Conservation (phyloP, 2,113 vertebrate genomes). For the Leptobrachium ailaonicum region DNA sequence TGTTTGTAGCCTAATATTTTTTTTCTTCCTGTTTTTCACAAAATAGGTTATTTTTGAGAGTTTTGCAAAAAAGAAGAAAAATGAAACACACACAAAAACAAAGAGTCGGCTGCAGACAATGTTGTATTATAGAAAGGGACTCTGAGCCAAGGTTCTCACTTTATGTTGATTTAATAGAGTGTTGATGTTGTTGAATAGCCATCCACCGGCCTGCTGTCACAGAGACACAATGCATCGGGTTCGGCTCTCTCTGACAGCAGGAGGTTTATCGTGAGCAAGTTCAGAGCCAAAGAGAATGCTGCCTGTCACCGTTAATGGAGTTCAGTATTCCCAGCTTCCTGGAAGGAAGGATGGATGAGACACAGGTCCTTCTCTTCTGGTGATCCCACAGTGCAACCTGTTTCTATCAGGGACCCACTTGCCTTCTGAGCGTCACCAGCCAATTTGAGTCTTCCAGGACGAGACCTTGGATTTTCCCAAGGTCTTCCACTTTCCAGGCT, state of each 20-base stretch:
- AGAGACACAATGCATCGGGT: conserved; percentile 10
- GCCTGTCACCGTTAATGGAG: conserved; percentile 1
- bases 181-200: conserved; percentile 17
- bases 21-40: conserved; percentile 41
- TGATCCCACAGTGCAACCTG: conserved; percentile 34
- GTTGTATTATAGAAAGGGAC: conserved; percentile 8
- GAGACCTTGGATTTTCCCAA: conserved; percentile 24
- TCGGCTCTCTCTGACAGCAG: conserved; percentile 14
- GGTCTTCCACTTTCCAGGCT: conserved; percentile 14
- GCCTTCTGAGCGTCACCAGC: conserved; percentile 44
- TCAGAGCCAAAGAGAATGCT: conserved; percentile 39
- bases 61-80: conserved; percentile 21
- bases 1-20: conserved; percentile 31
- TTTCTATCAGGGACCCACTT: conserved; percentile 30
- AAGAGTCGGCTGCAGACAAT: conserved; percentile 12
- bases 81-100: conserved; percentile 3
- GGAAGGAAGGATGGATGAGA: conserved; percentile 37
- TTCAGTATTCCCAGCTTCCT: conserved; percentile 26
- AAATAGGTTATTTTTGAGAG: conserved; percentile 44
- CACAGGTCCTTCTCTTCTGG: conserved; percentile 22
- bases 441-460: conserved; percentile 45
- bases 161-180: conserved; percentile 23
- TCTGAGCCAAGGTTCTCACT: not conserved
- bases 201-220: conserved; percentile 15
- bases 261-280: not conserved